Evolutionary conservation across 2,888 invertebrate species (phyloP), one percentile per base, ranked within the genome.

Genomic region (Cerceris ruficornis): DNA sequence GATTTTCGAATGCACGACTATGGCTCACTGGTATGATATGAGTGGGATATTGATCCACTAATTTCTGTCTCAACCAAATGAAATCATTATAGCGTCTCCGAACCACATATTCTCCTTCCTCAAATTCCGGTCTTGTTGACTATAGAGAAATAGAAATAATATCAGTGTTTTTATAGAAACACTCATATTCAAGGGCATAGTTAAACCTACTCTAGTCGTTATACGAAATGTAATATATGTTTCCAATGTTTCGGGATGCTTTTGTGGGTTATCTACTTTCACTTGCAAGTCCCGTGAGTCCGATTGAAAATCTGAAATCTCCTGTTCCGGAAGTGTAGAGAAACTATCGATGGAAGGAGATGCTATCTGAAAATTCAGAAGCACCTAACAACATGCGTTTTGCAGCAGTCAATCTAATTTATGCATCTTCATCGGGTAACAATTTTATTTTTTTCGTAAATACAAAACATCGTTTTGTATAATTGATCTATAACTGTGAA

Each of bases 1-100:
- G 46, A 46, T 46, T 4, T 57, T 8, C 39, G 0, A 57, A 7
- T 8, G 11, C 15, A 46, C 65, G 49, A 7, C 28, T 43, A 65
- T 46, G 15, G 91, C 94, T 93, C 93, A 96, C 96, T 60, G 96
- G 95, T 79, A 96, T 94, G 75, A 96, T 94, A 86, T 95, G 95
- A 72, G 95, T 95, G 5, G 95, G 95, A 91, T 95, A 95, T n/a
- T 92, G 93, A 83, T 95, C 95, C 55, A 95, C 93, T 69, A 96
- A 91, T 86, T 94, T 94, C 81, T 95, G 95, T 75, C 95, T 91
- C 50, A 96, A 90, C 96, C 96, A 96, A 67, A 95, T 93, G 88
- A 96, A 96, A 90, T 96, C 96, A 92, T 95, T 96, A 90, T 96
- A 96, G 69, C 96, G 93, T 77, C 96, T 93, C 60, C 95, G 92